These are phyloP conservation scores for Mactromeris polynyma DNA, from an alignment of 2,888 invertebrate genomes.

Conservation along the genomic window DNA sequence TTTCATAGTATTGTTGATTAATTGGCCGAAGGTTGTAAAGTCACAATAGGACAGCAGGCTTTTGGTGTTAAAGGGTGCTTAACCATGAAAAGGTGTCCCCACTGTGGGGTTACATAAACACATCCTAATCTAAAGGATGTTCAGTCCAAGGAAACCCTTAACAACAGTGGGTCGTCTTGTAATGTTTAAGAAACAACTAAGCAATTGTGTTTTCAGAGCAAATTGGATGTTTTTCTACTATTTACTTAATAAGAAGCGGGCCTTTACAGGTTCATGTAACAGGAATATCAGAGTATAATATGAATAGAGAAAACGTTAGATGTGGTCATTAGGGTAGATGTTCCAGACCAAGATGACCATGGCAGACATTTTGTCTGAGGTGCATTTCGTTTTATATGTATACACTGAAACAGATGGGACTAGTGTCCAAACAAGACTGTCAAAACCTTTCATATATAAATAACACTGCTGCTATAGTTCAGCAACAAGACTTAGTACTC, in stretches of 20 bases:
- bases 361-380: too few species aligned
- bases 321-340: too few species aligned
- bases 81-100: conserved; percentile 28
- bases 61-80: conserved; percentile 32
- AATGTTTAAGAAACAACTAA: background rate
- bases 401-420: too few species aligned
- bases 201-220: background rate
- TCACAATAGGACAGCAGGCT: conserved; percentile 35
- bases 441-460: too few species aligned
- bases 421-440: too few species aligned
- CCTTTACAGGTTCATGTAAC: too few species aligned
- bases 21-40: conserved; percentile 38
- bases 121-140: background rate
- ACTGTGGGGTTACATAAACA: conserved; percentile 42
- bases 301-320: too few species aligned
- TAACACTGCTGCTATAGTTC: too few species aligned
- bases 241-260: background rate
- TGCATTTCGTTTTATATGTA: too few species aligned
- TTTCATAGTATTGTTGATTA: conserved; percentile 40
- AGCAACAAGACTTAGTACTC: too few species aligned
- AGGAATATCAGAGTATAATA: too few species aligned
- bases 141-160: background rate
- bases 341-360: too few species aligned
- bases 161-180: background rate
- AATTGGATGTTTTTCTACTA: background rate